phyloP scores from a whole-genome alignment of 2,888 invertebrate genomes.

The Hyposoter dolosus region DNA sequence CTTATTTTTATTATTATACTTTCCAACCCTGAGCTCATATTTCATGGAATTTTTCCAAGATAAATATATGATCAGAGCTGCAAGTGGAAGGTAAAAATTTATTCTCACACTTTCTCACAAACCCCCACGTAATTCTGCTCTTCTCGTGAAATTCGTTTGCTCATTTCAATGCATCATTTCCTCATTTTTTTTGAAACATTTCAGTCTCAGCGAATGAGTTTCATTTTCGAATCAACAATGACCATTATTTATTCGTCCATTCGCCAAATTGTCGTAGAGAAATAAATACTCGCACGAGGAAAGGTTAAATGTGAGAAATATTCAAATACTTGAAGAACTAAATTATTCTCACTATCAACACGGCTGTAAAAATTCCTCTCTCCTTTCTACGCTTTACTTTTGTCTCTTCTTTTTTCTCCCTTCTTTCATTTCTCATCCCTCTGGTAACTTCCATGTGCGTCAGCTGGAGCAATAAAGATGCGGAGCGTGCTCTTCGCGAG shows the following conservation, averaged over 20 bases:
- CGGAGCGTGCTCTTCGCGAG: constrained; percentile 1
- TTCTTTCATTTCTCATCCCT: background rate
- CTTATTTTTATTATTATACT: background rate
- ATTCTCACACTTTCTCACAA: background rate
- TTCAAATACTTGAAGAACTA: constrained; percentile 3
- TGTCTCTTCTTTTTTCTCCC: background rate
- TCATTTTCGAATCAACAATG: background rate
- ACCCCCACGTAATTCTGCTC: background rate
- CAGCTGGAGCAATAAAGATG: constrained; percentile 47
- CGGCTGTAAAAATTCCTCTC: constrained; percentile 23
- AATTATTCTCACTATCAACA: constrained; percentile 27
- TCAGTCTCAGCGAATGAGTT: background rate
- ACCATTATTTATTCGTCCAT: background rate
- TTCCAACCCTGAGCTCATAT: constrained; percentile 1
- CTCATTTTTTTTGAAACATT: background rate
- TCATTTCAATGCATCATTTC: background rate
- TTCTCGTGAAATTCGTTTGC: background rate
- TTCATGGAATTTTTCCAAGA: constrained; percentile 21
- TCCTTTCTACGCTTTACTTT: background rate
- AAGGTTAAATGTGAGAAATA: background rate
- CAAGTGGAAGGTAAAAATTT: background rate
- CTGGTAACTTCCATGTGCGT: constrained; percentile 17
- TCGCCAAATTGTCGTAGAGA: background rate
- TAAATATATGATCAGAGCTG: constrained; percentile 11
- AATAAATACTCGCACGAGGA: background rate